These are phyloP conservation scores for Polydrusus tereticollis DNA, from an alignment of 2,888 invertebrate species.

Conservation along the genomic window DNA sequence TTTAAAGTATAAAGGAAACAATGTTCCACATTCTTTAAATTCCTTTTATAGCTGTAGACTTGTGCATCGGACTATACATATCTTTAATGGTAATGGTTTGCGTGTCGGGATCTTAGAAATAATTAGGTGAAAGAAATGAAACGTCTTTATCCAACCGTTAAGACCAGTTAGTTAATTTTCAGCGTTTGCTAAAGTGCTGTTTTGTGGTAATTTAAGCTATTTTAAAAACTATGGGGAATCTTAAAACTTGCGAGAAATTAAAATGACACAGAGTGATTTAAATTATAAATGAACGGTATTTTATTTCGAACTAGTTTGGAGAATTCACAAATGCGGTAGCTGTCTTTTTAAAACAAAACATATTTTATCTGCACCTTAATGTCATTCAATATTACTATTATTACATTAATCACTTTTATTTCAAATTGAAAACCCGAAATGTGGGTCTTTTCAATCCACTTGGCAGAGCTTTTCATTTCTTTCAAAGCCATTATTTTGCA, in stretches of 20 bases:
- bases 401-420: not conserved
- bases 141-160: no score
- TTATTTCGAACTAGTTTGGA: not conserved
- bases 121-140: no score
- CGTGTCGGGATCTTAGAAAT: no score
- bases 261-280: not conserved
- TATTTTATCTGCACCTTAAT: no score
- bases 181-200: not conserved
- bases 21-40: no score
- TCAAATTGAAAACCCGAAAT: not conserved
- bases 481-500: slow-evolving; percentile 10
- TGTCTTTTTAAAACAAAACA: no score
- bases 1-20: no score
- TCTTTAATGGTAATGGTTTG: no score
- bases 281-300: not conserved
- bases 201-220: not conserved
- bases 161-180: not conserved
- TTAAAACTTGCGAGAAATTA: not conserved
- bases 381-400: not conserved
- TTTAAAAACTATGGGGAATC: not conserved
- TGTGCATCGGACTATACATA: no score
- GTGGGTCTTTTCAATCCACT: slow-evolving; percentile 2
- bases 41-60: no score
- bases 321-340: not conserved
- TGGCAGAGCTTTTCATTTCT: slow-evolving; percentile 9